A percentile compares a stretch with the other conserved stretches of the same genome.
Evolutionary conservation across 2,888 invertebrate species (phyloP).

Genomic region (Caenorhabditis japonica): DNA sequence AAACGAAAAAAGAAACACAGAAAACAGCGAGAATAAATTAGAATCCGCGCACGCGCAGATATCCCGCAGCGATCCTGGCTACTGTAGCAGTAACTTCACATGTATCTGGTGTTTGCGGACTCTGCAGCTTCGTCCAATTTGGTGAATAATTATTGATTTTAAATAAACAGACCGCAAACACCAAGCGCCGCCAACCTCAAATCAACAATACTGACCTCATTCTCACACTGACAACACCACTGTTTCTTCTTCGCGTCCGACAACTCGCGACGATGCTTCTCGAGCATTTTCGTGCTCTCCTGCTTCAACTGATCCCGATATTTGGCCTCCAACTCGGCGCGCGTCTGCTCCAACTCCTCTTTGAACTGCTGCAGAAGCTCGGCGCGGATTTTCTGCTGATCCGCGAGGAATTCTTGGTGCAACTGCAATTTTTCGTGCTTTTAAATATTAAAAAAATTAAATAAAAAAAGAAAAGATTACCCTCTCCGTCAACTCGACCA

Average conservation of each 20-base stretch:
- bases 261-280: constrained; percentile 83
- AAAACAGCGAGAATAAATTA: too few species aligned
- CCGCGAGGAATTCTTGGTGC: constrained; percentile 78
- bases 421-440: too few species aligned
- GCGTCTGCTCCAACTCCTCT: constrained; percentile 78
- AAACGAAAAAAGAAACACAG: too few species aligned
- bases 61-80: too few species aligned
- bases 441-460: neutral
- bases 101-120: too few species aligned
- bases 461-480: constrained; percentile 61
- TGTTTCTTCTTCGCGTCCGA: constrained; percentile 86
- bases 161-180: too few species aligned
- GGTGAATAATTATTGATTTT: too few species aligned
- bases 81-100: too few species aligned
- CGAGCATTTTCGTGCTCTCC: constrained; percentile 81
- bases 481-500: constrained; percentile 79
- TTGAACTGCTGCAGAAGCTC: constrained; percentile 78
- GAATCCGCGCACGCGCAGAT: too few species aligned
- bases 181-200: too few species aligned
- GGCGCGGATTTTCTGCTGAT: constrained; percentile 78
- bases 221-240: constrained; percentile 80
- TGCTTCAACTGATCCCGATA: constrained; percentile 78
- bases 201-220: constrained; percentile 28
- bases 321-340: constrained; percentile 71
- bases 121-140: too few species aligned